Evolutionary conservation across 2,797 vertebrate species (phyloP), one percentile per base, ranked within the genome.

Genomic region (Oreortyx pictus): DNA sequence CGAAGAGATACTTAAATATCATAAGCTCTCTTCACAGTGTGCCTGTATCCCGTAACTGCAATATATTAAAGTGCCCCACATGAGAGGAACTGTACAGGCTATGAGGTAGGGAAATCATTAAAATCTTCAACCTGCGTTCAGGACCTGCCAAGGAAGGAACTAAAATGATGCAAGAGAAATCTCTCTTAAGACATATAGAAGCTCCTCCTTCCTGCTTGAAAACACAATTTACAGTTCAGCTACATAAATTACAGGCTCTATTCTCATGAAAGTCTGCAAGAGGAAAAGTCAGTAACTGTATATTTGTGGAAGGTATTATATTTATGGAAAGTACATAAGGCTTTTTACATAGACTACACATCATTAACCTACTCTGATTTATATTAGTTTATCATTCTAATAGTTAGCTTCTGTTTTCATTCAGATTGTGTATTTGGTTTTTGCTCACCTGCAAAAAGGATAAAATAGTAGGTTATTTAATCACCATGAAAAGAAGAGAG

Each of bases 211-310:
- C 57, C 57, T 59, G 37, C 33, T 65, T 82, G 52, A 90, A 76
- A 65, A 49, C 61, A 77, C 49, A 39, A 49, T 68, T 82, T 65
- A 31, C 65, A 88, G 70, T 43, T 27, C 37, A 52, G 68, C 61
- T 78, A 20, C 31, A 50, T 64, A 77, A 89, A 88, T 87, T 89
- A 71, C 43, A 74, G 41, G 14, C 39, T 93, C 35, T 54, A 82
- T 92, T 72, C 84, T 65, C 54, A 37, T 18, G 23, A 78, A 83
- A 89, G 57, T 50, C 73, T 90, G 54, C 87, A 85, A 72, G n/a
- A 65, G 33, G 52, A 84, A 84, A 88, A 82, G 33, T 33, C 56
- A 85, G 52, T 19, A 93, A 81, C 37, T 35, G 54, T 66, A 4
- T 80, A 65, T 60, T 77, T 81, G 33, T 80, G 81, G 84, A 89